A percentile compares a stretch with the other conserved stretches of the same genome.
Conservation (phyloP, 2,113 vertebrate genomes). For the Pogona vitticeps region DNA sequence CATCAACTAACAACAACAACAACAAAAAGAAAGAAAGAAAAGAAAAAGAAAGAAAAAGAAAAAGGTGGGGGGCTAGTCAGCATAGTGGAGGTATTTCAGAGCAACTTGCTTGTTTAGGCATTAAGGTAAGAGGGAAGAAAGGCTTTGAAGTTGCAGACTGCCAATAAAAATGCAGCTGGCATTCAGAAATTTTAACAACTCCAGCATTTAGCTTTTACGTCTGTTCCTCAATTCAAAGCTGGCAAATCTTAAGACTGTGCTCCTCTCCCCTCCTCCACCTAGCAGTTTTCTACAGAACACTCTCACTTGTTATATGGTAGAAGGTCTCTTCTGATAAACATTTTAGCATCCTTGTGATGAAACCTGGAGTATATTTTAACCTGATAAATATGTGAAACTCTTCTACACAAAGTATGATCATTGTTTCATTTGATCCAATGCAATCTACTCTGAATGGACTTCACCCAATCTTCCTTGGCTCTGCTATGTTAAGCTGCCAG, state of each 20-base stretch:
- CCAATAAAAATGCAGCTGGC: constrained; percentile 85
- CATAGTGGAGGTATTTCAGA: constrained; percentile 67
- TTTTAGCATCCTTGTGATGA: not conserved
- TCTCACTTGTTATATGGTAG: not conserved
- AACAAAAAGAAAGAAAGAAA: not conserved
- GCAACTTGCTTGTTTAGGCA: constrained; percentile 70
- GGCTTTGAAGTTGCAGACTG: constrained; percentile 80
- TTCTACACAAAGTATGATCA: not conserved
- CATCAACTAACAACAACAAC: constrained; percentile 41
- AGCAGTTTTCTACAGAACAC: constrained; percentile 24
- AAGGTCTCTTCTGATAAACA: not conserved
- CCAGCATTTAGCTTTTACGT: constrained; percentile 72
- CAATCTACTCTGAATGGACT: not conserved
- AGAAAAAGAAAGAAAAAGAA: constrained; percentile 11
- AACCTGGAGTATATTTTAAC: not conserved
- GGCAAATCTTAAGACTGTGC: constrained; percentile 58
- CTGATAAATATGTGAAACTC: not conserved
- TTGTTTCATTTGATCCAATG: not conserved
- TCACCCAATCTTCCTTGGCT: not conserved
- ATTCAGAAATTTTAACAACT: constrained; percentile 68
- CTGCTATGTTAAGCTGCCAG: not conserved
- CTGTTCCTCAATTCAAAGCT: constrained; percentile 52
- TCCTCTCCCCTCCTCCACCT: constrained; percentile 4
- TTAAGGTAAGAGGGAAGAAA: constrained; percentile 54
- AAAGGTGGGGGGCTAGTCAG: constrained; percentile 50